These are phyloP conservation scores for Gerris buenoi DNA, from an alignment of 1,140 invertebrate genomes.

Conservation along the genomic window DNA sequence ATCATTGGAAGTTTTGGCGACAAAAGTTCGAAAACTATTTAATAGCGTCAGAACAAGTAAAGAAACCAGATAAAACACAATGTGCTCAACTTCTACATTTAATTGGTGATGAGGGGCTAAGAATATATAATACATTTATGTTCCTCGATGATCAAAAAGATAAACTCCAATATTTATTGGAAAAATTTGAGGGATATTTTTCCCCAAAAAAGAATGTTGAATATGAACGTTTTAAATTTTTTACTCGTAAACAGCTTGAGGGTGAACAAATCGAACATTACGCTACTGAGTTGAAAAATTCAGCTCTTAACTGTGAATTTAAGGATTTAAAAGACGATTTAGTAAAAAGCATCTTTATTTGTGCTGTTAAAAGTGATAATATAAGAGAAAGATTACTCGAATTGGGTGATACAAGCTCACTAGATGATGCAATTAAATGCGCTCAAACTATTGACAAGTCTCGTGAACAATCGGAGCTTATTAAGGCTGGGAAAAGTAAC, in stretches of 20 bases:
- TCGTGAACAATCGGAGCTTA: background rate
- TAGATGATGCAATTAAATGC: background rate
- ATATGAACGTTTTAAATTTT: background rate
- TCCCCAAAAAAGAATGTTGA: conserved; percentile 1
- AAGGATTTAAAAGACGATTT: background rate
- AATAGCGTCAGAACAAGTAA: background rate
- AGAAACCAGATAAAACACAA: background rate
- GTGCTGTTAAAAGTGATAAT: background rate
- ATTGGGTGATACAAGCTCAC: background rate
- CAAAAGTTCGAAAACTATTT: conserved; percentile 5
- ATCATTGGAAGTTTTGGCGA: background rate
- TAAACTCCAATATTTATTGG: background rate
- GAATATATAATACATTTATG: background rate
- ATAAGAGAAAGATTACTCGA: background rate
- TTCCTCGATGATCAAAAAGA: background rate
- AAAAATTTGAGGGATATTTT: background rate
- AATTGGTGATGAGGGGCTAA: background rate
- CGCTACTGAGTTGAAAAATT: background rate
- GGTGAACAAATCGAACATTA: conserved; percentile 1
- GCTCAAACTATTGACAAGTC: background rate
- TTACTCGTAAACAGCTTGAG: conserved; percentile 1
- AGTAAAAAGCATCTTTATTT: background rate
- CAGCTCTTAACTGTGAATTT: conserved; percentile 2
- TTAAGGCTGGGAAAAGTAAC: background rate
- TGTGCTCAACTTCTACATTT: background rate